These are phyloP conservation scores for Drosophila vallismaia DNA, from an alignment of 2,888 invertebrate genomes.

Conservation along the genomic window DNA sequence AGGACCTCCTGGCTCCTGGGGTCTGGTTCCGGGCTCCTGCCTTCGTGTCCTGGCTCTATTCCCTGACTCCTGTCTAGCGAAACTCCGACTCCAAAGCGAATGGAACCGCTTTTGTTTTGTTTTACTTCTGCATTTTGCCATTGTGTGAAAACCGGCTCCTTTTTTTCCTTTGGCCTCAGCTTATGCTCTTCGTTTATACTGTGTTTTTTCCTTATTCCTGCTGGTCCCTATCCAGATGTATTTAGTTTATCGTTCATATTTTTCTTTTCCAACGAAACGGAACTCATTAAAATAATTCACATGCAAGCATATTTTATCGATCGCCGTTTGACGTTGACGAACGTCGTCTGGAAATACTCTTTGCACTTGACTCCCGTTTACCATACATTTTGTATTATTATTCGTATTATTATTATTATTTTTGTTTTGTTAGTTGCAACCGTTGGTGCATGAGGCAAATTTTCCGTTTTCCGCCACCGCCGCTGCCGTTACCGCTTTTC, in stretches of 20 bases:
- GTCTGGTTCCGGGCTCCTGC: background rate
- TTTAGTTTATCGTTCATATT: conserved; percentile 77
- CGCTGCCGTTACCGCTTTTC: conserved; percentile 58
- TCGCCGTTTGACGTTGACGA: conserved; percentile 77
- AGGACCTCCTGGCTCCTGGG: background rate
- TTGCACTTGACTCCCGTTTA: conserved; percentile 47
- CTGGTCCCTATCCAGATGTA: conserved; percentile 58
- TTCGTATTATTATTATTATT: conserved; percentile 13
- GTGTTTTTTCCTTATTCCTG: conserved; percentile 8
- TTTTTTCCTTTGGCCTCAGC: conserved; percentile 6
- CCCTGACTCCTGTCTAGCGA: background rate
- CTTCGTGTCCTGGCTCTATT: conserved; percentile 16
- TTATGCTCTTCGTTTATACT: conserved; percentile 13
- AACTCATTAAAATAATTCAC: conserved; percentile 79
- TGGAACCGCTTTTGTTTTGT: conserved; percentile 40
- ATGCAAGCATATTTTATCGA: conserved; percentile 76
- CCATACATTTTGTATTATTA: conserved; percentile 37
- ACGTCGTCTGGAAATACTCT: conserved; percentile 65
- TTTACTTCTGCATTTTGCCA: conserved; percentile 33
- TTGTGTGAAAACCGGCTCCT: conserved; percentile 30
- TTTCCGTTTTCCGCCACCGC: conserved; percentile 70
- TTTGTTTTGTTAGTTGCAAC: conserved; percentile 57
- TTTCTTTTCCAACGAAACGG: conserved; percentile 76
- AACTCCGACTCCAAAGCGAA: conserved; percentile 23
- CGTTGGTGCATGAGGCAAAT: conserved; percentile 55